Conservation (phyloP, 1,140 invertebrate species). For the Liolophura sinensis region DNA sequence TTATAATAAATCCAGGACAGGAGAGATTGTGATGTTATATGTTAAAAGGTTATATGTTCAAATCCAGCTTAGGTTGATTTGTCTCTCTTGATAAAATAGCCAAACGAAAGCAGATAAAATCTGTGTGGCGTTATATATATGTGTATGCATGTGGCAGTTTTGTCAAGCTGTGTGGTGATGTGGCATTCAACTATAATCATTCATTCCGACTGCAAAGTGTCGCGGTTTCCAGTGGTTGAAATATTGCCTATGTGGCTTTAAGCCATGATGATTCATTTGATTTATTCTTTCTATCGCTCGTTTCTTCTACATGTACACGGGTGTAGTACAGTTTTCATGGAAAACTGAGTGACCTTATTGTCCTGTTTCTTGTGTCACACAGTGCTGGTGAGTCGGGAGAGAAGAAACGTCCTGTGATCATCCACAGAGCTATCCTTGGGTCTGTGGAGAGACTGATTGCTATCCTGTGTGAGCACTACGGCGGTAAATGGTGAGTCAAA, state of each 20-base stretch:
- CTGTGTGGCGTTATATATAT: too few relatives aligned
- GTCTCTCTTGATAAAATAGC: too few relatives aligned
- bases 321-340: slow-evolving; percentile 18
- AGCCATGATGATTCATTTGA: not conserved
- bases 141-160: too few relatives aligned
- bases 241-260: not conserved
- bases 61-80: too few relatives aligned
- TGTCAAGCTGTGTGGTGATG: too few relatives aligned
- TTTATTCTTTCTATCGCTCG: not conserved
- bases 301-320: not conserved
- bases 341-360: too few relatives aligned
- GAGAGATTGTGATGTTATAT: too few relatives aligned
- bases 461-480: slow-evolving; percentile 95
- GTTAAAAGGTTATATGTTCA: not conserved
- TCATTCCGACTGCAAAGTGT: too few relatives aligned
- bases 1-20: too few relatives aligned
- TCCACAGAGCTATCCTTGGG: slow-evolving; percentile 95
- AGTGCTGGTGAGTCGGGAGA: slow-evolving; percentile 78
- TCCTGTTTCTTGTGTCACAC: slow-evolving; percentile 5
- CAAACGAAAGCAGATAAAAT: too few relatives aligned
- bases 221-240: too few relatives aligned
- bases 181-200: too few relatives aligned
- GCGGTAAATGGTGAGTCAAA: slow-evolving; percentile 83
- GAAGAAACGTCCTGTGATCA: slow-evolving; percentile 93
- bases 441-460: slow-evolving; percentile 99